Base-by-base conservation (phyloP, 2,888 invertebrate species). In the Xanthia togata region DNA sequence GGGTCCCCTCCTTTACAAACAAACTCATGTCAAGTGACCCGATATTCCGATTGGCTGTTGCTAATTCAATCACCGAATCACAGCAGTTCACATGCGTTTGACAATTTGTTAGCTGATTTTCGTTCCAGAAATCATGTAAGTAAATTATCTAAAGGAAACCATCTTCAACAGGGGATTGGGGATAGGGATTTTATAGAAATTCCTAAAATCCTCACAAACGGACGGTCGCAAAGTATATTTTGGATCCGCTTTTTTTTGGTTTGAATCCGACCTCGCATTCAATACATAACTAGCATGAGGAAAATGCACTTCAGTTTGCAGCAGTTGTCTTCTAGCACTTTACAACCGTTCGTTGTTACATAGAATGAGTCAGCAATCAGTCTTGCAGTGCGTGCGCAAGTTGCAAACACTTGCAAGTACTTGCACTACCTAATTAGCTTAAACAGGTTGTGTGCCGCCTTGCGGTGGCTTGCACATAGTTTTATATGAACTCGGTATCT, bases 381-480 rank as follows among this genome's bases (percentile, higher is more conserved):
- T 50, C 20, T 60, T 35, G 70, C 60, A 55, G 73, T 53, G 80
- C 38, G 68, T 73, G 73, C 81, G 69, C 76, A 73, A 38, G 26
- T 78, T 76, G 68, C 79, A 57, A 82, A 73, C 73, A 77, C 55
- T 53, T 55, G 31, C 64, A 70, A 53, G 57, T 72, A 81, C 71
- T 69, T 79, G 75, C 35, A 75, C 70, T n/a, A n/a, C n/a, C n/a
- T 62, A 72, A 79, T 82, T 82, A 83, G 35, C 70, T 35, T 64
- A 77, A 80, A 81, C 83, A 70, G 81, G 83, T 83, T 81, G 68
- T 79, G 38, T 74, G 72, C 55, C 26, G 67, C 57, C 73, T 71
- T 78, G 83, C 81, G 71, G 70, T 82, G 41, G 72, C 47, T 76
- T 82, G 82, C 70, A 79, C 76, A 75, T 67, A 70, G 50, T 67